phyloP scores from a whole-genome alignment of 2,113 vertebrate species.

The Mugil cephalus region DNA sequence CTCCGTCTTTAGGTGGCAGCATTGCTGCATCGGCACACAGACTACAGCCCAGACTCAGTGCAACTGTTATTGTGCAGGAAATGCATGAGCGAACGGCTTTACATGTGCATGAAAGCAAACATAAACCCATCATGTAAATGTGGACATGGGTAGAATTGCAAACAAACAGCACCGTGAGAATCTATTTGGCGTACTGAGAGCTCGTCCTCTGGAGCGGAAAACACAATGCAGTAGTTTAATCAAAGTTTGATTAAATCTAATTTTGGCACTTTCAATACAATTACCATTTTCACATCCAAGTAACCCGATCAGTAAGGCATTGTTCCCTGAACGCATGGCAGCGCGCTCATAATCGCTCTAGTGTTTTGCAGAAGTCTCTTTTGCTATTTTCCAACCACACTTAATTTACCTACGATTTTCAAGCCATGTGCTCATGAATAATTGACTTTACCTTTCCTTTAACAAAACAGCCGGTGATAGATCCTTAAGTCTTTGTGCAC shows the following conservation, averaged over 20 bases:
- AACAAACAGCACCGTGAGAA: conserved; percentile 25
- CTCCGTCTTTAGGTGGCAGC: conserved; percentile 71
- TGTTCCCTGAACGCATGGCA: conserved; percentile 38
- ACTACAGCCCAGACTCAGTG: background rate
- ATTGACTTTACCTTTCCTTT: conserved; percentile 38
- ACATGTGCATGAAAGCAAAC: conserved; percentile 33
- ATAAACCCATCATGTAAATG: conserved; percentile 53
- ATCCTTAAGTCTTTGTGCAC: conserved; percentile 52
- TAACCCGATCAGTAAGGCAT: conserved; percentile 56
- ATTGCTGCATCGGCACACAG: conserved; percentile 38
- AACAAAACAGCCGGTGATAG: conserved; percentile 41
- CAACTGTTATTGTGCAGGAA: conserved; percentile 40
- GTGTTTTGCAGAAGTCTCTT: conserved; percentile 40
- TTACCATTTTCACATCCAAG: conserved; percentile 54
- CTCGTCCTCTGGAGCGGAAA: conserved; percentile 36
- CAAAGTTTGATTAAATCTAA: conserved; percentile 60
- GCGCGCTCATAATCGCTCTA: conserved; percentile 28
- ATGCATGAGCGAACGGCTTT: conserved; percentile 45
- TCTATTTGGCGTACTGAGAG: background rate
- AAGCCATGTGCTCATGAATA: conserved; percentile 61
- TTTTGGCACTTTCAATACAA: conserved; percentile 49
- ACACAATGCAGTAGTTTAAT: conserved; percentile 50
- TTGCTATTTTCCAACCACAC: conserved; percentile 42
- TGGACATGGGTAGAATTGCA: conserved; percentile 19
- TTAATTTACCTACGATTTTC: conserved; percentile 47